Conservation (phyloP, 2,888 invertebrate genomes). For the Eutolmus rufibarbis region DNA sequence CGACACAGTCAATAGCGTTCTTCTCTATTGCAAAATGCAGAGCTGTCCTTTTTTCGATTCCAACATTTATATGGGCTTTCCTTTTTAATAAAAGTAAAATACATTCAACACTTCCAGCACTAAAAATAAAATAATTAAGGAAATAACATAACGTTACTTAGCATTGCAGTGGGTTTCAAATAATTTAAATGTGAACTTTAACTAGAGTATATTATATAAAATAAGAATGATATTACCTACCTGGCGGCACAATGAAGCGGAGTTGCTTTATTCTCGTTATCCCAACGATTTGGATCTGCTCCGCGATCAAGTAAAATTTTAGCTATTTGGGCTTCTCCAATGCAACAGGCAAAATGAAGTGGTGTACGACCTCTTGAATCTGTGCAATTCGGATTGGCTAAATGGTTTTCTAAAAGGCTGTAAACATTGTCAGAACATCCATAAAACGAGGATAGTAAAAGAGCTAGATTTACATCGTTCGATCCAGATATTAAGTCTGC, state of each 20-base stretch:
- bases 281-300: constrained; percentile 77
- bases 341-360: constrained; percentile 80
- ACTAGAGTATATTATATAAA: not conserved
- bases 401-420: constrained; percentile 55
- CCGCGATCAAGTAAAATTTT: constrained; percentile 73
- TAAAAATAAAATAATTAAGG: constrained; percentile 43
- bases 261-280: constrained; percentile 72
- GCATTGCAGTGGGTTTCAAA: not conserved
- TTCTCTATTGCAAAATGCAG: constrained; percentile 86
- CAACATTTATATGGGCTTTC: constrained; percentile 83
- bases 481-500: constrained; percentile 55
- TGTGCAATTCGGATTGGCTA: constrained; percentile 68
- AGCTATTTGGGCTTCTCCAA: constrained; percentile 76
- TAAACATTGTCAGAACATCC: constrained; percentile 56
- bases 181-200: not conserved
- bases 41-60: constrained; percentile 74
- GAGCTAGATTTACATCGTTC: constrained; percentile 57
- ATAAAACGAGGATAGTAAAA: constrained; percentile 58
- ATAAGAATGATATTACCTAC: constrained; percentile 53
- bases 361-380: constrained; percentile 76
- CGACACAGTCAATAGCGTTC: constrained; percentile 76
- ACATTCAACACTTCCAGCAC: constrained; percentile 60
- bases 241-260: constrained; percentile 81
- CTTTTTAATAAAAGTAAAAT: constrained; percentile 71
- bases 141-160: not conserved